These are phyloP conservation scores for Nannospalax galili DNA, from an alignment of 2,113 vertebrate species.

Conservation along the genomic window DNA sequence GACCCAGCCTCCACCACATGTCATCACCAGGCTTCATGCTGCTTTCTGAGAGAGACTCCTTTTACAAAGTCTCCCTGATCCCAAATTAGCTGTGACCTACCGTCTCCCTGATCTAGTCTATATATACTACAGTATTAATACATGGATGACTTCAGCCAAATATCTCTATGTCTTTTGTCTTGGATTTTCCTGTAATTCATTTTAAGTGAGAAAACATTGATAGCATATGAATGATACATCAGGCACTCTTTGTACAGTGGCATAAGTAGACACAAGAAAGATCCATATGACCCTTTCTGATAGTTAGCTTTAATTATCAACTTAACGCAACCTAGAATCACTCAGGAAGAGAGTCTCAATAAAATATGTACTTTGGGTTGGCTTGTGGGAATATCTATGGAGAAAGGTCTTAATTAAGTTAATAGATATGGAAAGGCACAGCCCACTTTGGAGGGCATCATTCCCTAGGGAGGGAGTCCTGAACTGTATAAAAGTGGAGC, in stretches of 20 bases:
- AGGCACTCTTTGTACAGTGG: not conserved
- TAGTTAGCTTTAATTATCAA: too few species aligned
- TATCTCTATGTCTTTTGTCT: not conserved
- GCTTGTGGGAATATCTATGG: not conserved
- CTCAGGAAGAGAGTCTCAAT: too few species aligned
- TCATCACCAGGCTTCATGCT: not conserved
- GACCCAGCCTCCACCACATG: not conserved
- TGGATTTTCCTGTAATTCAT: not conserved
- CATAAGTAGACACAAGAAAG: not conserved
- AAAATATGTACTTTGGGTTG: not conserved
- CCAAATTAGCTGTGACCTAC: too few species aligned
- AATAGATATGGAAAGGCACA: too few species aligned
- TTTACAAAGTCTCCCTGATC: too few species aligned
- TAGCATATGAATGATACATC: not conserved
- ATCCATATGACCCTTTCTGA: not conserved
- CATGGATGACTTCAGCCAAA: not conserved
- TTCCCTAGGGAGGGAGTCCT: not conserved
- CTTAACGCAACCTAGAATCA: too few species aligned
- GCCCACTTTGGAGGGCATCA: not conserved
- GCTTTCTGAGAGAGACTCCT: not conserved
- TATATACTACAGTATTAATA: not conserved
- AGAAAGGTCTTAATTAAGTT: not conserved
- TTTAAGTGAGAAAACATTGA: not conserved
- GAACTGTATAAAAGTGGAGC: not conserved
- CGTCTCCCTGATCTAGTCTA: too few species aligned